These are phyloP conservation scores for Clarias gariepinus DNA, from an alignment of 2,113 vertebrate genomes.

Conservation along the genomic window DNA sequence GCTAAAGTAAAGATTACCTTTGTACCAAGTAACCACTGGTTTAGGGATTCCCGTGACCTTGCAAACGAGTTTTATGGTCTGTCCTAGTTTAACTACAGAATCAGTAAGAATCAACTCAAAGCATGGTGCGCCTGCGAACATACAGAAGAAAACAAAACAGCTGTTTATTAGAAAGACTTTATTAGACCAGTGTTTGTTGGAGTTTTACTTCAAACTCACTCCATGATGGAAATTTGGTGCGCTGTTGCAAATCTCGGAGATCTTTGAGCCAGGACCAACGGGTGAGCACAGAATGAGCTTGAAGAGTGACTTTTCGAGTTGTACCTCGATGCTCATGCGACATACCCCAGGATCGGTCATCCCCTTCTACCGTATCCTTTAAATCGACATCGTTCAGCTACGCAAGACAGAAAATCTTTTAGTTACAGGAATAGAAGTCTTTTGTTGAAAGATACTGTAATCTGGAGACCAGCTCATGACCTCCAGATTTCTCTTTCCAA, in stretches of 20 bases:
- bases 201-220: conserved; percentile 71
- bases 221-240: conserved; percentile 77
- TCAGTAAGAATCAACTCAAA: conserved; percentile 83
- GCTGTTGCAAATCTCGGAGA: conserved; percentile 85
- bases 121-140: conserved; percentile 78
- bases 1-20: conserved; percentile 74
- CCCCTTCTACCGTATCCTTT: conserved; percentile 85
- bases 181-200: not conserved
- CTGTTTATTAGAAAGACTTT: not conserved
- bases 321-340: conserved; percentile 94
- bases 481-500: not conserved
- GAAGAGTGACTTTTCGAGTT: conserved; percentile 87
- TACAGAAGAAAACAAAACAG: not conserved
- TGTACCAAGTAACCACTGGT: conserved; percentile 87
- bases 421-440: not conserved
- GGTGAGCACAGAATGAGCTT: conserved; percentile 81
- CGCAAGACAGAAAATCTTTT: not conserved
- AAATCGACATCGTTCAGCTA: conserved; percentile 90
- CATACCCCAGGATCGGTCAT: conserved; percentile 88
- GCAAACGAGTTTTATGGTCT: conserved; percentile 90
- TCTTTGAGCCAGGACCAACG: conserved; percentile 96
- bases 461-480: not conserved
- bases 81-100: conserved; percentile 83
- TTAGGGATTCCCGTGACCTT: conserved; percentile 84
- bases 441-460: not conserved